phyloP scores from a whole-genome alignment of 1,140 invertebrate species.

The Tetraneura akinire region DNA sequence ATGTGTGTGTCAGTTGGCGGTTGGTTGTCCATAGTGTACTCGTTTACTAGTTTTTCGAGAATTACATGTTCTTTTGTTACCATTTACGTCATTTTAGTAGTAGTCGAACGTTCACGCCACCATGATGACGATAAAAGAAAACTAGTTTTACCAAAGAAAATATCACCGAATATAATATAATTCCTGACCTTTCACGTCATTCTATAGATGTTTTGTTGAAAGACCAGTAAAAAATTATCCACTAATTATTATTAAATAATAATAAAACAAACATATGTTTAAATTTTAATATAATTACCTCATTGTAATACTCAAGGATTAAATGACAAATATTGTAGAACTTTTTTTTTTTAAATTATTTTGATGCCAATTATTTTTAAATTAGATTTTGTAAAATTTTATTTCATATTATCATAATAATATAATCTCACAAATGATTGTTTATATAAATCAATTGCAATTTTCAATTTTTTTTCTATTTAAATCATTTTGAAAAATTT shows the following conservation, averaged over 20 bases:
- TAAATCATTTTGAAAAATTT: too few species aligned
- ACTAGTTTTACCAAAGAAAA: constrained; percentile 3
- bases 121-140: not conserved
- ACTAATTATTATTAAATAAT: not conserved
- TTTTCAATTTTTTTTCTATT: not conserved
- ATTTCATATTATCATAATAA: not conserved
- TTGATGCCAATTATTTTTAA: not conserved
- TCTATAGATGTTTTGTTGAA: not conserved
- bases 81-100: not conserved
- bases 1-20: too few species aligned
- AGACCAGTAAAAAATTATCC: not conserved
- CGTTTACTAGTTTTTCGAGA: not conserved
- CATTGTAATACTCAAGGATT: not conserved
- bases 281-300: not conserved
- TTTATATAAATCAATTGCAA: constrained; percentile 5
- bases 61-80: not conserved
- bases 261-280: not conserved
- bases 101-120: not conserved
- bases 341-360: not conserved
- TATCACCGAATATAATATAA: not conserved
- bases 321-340: not conserved
- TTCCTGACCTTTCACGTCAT: not conserved
- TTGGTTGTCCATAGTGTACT: not conserved
- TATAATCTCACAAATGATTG: not conserved
- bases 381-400: not conserved